Conservation (phyloP, 1,140 invertebrate genomes). For the Calephelis virginiensis region DNA sequence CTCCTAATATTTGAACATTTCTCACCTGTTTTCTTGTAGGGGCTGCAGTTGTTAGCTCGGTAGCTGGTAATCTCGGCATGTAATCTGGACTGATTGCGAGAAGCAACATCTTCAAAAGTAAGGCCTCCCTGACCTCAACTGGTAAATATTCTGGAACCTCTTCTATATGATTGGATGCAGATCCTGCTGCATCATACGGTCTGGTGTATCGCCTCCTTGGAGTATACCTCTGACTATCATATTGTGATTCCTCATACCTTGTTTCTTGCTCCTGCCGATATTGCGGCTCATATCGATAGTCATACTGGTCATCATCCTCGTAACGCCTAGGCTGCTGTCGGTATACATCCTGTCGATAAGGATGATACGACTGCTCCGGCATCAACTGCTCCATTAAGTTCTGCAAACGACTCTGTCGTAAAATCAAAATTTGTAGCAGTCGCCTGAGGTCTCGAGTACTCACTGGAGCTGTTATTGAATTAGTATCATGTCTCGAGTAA, state of each 20-base stretch:
- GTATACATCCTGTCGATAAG: constrained; percentile 53
- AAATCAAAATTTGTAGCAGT: constrained; percentile 78
- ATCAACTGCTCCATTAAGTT: constrained; percentile 73
- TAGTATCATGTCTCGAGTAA: constrained; percentile 59
- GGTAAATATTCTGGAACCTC: constrained; percentile 82
- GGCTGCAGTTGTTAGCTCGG: constrained; percentile 63
- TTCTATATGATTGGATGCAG: constrained; percentile 76
- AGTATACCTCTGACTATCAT: constrained; percentile 70
- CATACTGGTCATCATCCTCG: constrained; percentile 58
- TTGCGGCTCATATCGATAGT: constrained; percentile 59
- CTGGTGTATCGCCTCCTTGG: constrained; percentile 71
- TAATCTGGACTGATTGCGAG: constrained; percentile 83
- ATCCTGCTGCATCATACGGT: constrained; percentile 59
- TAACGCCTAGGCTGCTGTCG: constrained; percentile 51
- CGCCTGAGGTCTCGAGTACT: constrained; percentile 80
- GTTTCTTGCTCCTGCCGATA: constrained; percentile 65
- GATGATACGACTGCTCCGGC: constrained; percentile 56
- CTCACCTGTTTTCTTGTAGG: constrained; percentile 76
- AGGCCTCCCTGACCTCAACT: constrained; percentile 82
- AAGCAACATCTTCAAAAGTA: constrained; percentile 84
- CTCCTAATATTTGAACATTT: constrained; percentile 81
- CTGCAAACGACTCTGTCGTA: constrained; percentile 78
- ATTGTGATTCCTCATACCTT: constrained; percentile 65
- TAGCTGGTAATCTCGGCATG: constrained; percentile 60
- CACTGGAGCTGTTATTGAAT: constrained; percentile 73